A percentile compares a stretch with the other conserved stretches of the same genome.
Evolutionary conservation across 2,797 vertebrate genomes (phyloP).

Genomic region (Oceanodroma leucorhoa): DNA sequence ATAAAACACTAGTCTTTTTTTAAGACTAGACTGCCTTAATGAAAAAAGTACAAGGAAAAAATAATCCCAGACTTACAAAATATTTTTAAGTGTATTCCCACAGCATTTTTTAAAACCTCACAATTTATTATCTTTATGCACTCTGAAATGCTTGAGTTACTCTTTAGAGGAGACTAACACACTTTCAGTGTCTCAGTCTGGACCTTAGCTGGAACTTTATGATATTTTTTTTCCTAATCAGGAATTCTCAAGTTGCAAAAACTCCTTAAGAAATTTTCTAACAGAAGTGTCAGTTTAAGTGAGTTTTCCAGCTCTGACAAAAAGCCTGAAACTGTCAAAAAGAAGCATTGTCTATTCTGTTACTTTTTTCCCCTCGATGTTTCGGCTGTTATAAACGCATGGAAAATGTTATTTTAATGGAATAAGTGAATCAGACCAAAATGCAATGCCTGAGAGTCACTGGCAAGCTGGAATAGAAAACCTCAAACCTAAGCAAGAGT

Average conservation of each 20-base stretch:
- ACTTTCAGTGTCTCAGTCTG: background rate
- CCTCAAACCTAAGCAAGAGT: background rate
- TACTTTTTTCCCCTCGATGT: background rate
- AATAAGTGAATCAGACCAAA: constrained; percentile 18
- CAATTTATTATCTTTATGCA: background rate
- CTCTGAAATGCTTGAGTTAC: background rate
- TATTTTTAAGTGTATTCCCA: background rate
- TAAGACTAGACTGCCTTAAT: background rate
- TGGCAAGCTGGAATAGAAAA: background rate
- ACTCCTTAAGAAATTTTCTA: background rate
- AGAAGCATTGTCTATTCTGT: background rate
- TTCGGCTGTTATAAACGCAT: background rate
- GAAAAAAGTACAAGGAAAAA: background rate
- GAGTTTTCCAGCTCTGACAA: background rate
- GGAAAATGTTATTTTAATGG: constrained; percentile 26
- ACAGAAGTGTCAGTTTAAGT: background rate
- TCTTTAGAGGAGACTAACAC: background rate
- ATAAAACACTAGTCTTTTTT: background rate
- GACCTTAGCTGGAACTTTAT: background rate
- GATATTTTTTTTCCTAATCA: background rate
- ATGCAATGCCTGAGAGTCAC: background rate
- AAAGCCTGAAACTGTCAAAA: background rate
- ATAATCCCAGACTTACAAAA: background rate
- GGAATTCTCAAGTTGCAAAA: background rate
- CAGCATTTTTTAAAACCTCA: background rate